A percentile compares a stretch with the other conserved stretches of the same genome.
Evolutionary conservation across 2,888 invertebrate genomes (phyloP).

Genomic region (Pelosia muscerda): DNA sequence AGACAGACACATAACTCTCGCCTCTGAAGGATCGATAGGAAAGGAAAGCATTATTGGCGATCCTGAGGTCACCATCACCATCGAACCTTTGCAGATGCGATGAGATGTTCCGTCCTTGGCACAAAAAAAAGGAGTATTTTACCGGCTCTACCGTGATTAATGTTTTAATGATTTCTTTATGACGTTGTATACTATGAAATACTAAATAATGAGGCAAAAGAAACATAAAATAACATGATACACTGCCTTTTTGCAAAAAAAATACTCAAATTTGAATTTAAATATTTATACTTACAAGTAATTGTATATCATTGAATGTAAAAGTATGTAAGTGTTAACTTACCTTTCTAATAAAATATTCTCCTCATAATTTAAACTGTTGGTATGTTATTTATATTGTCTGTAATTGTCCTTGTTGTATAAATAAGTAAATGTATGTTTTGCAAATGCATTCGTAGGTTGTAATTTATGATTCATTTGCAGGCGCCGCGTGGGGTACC

Average conservation of each 20-base stretch:
- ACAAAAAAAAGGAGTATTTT: too few species aligned
- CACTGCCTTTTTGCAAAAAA: neutral
- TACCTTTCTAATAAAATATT: neutral
- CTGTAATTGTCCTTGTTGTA: conserved; percentile 9
- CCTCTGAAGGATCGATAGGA: too few species aligned
- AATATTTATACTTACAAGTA: neutral
- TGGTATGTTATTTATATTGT: neutral
- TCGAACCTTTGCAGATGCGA: too few species aligned
- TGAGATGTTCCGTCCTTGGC: too few species aligned
- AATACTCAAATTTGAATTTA: neutral
- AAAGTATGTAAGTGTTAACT: neutral
- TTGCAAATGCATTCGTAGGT: conserved; percentile 34
- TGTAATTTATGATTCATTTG: conserved; percentile 49
- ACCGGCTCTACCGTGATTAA: too few species aligned
- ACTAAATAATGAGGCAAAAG: neutral
- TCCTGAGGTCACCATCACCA: too few species aligned
- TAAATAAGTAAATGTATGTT: conserved; percentile 8
- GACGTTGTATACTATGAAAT: neutral
- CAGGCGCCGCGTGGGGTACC: conserved; percentile 43
- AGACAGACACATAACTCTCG: too few species aligned
- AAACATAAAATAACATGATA: neutral
- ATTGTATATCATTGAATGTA: neutral
- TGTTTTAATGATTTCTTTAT: too few species aligned
- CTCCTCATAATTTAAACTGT: neutral
- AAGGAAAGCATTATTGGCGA: too few species aligned